Evolutionary conservation across 53 echinoderm and acorn worm species (phyloP).

Genomic region (Apostichopus leukothele): DNA sequence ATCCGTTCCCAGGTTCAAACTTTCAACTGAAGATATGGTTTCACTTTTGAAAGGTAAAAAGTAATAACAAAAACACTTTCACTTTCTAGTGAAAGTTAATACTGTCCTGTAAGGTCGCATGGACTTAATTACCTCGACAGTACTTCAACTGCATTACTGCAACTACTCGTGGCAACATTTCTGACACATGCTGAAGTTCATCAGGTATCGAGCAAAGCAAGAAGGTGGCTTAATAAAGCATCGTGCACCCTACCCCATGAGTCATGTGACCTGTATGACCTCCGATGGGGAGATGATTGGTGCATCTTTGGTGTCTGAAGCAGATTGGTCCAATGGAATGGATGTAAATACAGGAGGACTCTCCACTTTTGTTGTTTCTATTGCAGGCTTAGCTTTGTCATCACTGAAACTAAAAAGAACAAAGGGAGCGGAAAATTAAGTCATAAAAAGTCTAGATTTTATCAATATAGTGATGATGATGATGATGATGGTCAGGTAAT

Average conservation of each 20-base stretch:
- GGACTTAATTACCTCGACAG: not conserved
- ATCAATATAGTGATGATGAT: too few relatives aligned
- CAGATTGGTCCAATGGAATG: conserved; percentile 20
- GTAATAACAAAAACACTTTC: not conserved
- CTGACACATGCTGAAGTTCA: too few relatives aligned
- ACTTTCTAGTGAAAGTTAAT: not conserved
- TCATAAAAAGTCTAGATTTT: too few relatives aligned
- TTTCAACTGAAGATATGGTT: not conserved
- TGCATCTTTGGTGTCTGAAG: conserved; percentile 17
- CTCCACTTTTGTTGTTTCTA: not conserved
- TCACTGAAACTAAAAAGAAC: not conserved
- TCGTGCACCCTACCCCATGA: too few relatives aligned
- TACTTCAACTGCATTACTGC: too few relatives aligned
- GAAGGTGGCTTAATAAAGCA: too few relatives aligned
- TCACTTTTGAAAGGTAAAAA: not conserved
- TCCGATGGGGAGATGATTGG: not conserved
- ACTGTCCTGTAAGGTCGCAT: not conserved
- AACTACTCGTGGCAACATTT: too few relatives aligned
- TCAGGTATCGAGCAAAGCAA: too few relatives aligned
- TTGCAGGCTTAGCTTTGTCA: not conserved
- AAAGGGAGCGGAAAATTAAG: too few relatives aligned
- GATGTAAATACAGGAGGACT: conserved; percentile 26
- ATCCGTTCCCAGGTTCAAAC: not conserved
- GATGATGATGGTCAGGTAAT: too few relatives aligned
- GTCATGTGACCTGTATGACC: conserved; percentile 28